Evolutionary conservation across 64 coral and sea anemone genomes (phyloP).

Genomic region (Pocillopora damicornis): DNA sequence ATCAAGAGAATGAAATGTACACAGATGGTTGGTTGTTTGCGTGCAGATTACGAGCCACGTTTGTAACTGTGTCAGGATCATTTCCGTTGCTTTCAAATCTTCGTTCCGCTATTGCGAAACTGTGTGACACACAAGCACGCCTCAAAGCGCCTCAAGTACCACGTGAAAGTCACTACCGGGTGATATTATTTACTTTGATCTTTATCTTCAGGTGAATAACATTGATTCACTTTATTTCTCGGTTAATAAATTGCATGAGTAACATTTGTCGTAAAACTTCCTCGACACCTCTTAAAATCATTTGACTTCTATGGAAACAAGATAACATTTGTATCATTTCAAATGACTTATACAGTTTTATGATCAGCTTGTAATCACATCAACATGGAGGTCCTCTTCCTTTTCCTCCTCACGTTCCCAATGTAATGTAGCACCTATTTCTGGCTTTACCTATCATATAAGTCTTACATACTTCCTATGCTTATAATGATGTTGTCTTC

Average conservation of each 20-base stretch:
- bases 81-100: constrained; percentile 11
- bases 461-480: not conserved
- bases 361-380: not conserved
- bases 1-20: not conserved
- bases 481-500: no score
- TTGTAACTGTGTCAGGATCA: not conserved
- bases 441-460: not conserved
- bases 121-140: not conserved
- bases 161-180: not conserved
- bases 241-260: no score
- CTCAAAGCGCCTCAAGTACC: not conserved
- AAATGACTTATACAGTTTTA: not conserved
- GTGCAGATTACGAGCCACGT: not conserved
- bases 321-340: not conserved
- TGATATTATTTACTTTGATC: not conserved
- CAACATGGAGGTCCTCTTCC: not conserved
- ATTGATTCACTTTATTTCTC: no score
- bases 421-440: not conserved
- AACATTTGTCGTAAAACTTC: no score
- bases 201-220: no score
- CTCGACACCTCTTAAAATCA: not conserved
- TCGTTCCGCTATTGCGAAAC: constrained; percentile 38
- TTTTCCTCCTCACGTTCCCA: not conserved
- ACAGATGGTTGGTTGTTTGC: constrained; percentile 6
- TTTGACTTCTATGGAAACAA: not conserved